phyloP scores from a whole-genome alignment of 1,140 invertebrate species.

The Tachypleus tridentatus region DNA sequence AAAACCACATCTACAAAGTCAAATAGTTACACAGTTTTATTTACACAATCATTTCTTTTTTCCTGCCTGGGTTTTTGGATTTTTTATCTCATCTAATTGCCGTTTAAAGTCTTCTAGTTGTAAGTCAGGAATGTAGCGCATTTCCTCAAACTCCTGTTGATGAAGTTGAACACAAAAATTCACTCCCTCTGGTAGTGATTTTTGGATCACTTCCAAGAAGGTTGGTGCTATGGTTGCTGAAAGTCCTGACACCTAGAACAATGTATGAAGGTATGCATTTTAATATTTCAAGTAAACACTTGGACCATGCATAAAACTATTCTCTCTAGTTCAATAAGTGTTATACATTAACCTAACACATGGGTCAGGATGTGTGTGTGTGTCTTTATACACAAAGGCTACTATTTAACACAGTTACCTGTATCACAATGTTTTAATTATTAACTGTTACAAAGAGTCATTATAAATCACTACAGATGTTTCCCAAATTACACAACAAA shows the following conservation, averaged over 20 bases:
- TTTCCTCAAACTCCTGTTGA: conserved; percentile 44
- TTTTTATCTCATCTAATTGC: conserved; percentile 33
- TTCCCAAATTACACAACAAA: too few species aligned
- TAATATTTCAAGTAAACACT: not conserved
- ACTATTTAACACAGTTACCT: not conserved
- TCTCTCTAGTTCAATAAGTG: not conserved
- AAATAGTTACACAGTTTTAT: too few species aligned
- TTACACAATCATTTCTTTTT: too few species aligned
- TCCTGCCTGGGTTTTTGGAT: not conserved
- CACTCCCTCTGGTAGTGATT: conserved; percentile 59
- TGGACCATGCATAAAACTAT: not conserved
- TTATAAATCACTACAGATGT: not conserved
- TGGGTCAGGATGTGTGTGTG: not conserved
- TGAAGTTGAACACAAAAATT: conserved; percentile 48
- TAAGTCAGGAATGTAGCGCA: conserved; percentile 63
- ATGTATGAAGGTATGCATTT: not conserved
- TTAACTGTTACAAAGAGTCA: not conserved
- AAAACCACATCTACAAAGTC: too few species aligned
- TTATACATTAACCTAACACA: not conserved
- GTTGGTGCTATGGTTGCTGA: conserved; percentile 42
- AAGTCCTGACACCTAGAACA: conserved; percentile 43
- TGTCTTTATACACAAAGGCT: not conserved
- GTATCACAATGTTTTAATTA: not conserved
- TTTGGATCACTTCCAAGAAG: conserved; percentile 55
- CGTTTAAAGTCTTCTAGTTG: conserved; percentile 57